Base-by-base conservation (phyloP, 2,888 invertebrate species). In the Caenorhabditis angaria region DNA sequence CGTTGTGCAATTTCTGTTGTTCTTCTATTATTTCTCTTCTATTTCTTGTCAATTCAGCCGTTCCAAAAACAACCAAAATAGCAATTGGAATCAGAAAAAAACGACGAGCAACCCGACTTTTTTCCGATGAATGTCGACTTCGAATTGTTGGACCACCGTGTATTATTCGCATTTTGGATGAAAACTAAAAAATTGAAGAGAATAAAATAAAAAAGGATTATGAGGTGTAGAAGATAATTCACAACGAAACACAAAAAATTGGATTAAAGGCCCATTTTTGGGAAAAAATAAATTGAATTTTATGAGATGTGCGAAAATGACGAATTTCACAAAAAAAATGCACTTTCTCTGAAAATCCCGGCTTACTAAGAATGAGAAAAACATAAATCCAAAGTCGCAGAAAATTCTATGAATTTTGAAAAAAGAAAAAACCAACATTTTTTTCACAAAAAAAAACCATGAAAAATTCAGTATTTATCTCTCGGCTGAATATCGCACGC, bases 381-480 rank as follows among this genome's bases (percentile, higher is more conserved):
- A 5, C 10, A 41, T 18, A 41, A 41, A 41, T 18, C 4, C 5
- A 14, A 54, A 54, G 20, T n/a, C n/a, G n/a, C n/a, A 54, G n/a
- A 20, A 28, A 27, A 54, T 20, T 25, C 10, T 25, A 20, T 25
- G 14, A 54, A 28, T 54, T 54, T 27, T 54, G 4, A 3, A 14
- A 4, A 54, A 54, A 27, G 10, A 28, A 12, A 54, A 28, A 54
- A 27, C 28, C 27, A 28, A 54, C 54, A 54, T 28, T 54, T 20
- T 5, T 28, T 1, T 27, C 28, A 14, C 41, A 12, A 41, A 18
- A 41, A 14, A 41, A 41, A 41, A 41, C 10, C 41, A 41, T 41
- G 41, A 41, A 5, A 54, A 54, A 54, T 54, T 54, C 54, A 41
- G 41, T 41, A 41, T 41, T 41, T 41, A 41, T 41, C 41, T 41